These are phyloP conservation scores for Lordiphosa andalusiaca DNA, from an alignment of 2,888 invertebrate species.

Conservation along the genomic window DNA sequence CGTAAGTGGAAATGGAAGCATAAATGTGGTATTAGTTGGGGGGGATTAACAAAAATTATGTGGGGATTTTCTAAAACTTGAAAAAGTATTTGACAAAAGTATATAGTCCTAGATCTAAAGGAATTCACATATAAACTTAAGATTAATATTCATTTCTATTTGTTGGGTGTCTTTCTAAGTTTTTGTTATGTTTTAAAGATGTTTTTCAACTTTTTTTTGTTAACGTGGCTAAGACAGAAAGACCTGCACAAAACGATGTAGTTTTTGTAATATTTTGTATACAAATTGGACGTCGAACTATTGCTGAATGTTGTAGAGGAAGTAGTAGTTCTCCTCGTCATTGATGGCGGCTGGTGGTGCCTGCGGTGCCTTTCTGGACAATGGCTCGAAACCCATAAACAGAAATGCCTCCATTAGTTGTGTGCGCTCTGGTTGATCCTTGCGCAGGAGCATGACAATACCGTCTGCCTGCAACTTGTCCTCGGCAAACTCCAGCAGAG, in stretches of 20 bases:
- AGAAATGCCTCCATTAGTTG: conserved; percentile 96
- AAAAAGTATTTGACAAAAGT: not conserved
- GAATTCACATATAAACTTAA: conserved; percentile 58
- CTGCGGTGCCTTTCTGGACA: conserved; percentile 90
- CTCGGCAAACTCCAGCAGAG: conserved; percentile 96
- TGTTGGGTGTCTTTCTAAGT: conserved; percentile 14
- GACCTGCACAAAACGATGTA: too few species aligned
- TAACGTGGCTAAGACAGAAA: conserved; percentile 73
- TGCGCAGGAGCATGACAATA: conserved; percentile 89
- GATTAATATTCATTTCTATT: conserved; percentile 40
- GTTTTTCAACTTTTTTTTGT: conserved; percentile 58
- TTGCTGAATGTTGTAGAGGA: conserved; percentile 80
- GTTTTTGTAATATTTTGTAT: too few species aligned
- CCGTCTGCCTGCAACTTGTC: conserved; percentile 92
- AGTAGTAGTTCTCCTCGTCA: conserved; percentile 83
- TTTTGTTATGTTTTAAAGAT: conserved; percentile 30
- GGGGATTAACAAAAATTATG: not conserved
- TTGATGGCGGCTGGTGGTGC: conserved; percentile 85
- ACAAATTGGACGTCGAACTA: too few species aligned
- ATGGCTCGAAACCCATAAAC: conserved; percentile 95
- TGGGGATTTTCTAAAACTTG: conserved; percentile 5
- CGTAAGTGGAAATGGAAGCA: too few species aligned
- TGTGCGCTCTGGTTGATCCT: conserved; percentile 91
- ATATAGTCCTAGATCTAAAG: conserved; percentile 15
- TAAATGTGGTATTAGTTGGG: conserved; percentile 17